Evolutionary conservation across 2,888 invertebrate genomes (phyloP).

Genomic region (Calameuta pallipes): DNA sequence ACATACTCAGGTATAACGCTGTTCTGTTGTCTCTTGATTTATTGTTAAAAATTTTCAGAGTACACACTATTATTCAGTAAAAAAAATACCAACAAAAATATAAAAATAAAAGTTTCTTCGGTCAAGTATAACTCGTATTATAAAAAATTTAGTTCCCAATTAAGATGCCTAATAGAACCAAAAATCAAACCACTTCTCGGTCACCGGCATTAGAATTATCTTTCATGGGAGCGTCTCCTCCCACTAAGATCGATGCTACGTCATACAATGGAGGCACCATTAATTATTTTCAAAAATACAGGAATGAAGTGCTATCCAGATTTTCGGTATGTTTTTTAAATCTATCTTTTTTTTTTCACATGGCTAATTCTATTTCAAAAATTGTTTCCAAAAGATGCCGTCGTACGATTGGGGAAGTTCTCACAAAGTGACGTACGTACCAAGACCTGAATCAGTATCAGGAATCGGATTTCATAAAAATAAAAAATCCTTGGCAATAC

Average conservation of each 20-base stretch:
- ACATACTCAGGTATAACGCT: too few relatives aligned
- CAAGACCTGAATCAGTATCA: constrained; percentile 59
- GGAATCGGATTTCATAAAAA: constrained; percentile 52
- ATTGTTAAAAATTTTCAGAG: too few relatives aligned
- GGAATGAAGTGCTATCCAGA: constrained; percentile 64
- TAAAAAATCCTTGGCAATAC: constrained; percentile 55
- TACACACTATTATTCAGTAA: too few relatives aligned
- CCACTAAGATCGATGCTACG: constrained; percentile 54
- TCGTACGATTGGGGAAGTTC: constrained; percentile 62
- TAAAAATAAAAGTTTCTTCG: too few relatives aligned
- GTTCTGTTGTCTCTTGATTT: too few relatives aligned
- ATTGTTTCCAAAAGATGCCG: constrained; percentile 53
- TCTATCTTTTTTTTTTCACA: too few relatives aligned
- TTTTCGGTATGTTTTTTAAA: constrained; percentile 52
- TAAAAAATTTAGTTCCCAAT: too few relatives aligned
- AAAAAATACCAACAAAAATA: too few relatives aligned
- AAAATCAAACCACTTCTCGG: constrained; percentile 58
- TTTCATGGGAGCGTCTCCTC: constrained; percentile 63
- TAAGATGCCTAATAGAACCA: constrained; percentile 33
- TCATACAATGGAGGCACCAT: constrained; percentile 47
- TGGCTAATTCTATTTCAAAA: too few relatives aligned
- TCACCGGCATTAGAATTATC: constrained; percentile 59
- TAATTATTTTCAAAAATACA: constrained; percentile 64
- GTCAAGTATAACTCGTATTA: too few relatives aligned
- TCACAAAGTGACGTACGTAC: constrained; percentile 59